These are phyloP conservation scores for Callopanchax toddi DNA, from an alignment of 2,113 vertebrate genomes.

Conservation along the genomic window DNA sequence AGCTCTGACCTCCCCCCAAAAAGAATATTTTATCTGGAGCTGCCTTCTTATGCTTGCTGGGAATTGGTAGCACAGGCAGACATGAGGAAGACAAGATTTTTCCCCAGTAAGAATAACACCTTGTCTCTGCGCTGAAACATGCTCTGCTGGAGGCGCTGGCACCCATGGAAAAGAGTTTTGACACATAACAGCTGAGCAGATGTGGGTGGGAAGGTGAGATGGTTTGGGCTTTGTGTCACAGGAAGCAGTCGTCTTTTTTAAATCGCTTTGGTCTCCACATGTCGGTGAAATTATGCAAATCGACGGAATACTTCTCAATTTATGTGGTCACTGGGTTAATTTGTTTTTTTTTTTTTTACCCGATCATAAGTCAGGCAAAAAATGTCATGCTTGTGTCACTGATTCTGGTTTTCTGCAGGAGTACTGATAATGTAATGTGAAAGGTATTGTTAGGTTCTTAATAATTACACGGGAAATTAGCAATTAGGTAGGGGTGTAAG, in stretches of 20 bases:
- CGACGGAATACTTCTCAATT: neutral
- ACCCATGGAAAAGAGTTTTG: conserved; percentile 37
- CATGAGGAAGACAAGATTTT: conserved; percentile 16
- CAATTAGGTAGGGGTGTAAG: neutral
- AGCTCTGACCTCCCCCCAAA: conserved; percentile 10
- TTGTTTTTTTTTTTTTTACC: neutral
- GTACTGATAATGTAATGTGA: neutral
- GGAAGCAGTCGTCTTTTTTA: conserved; percentile 27
- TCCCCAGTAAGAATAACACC: conserved; percentile 52
- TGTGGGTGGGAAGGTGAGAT: conserved; percentile 35
- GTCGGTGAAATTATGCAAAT: conserved; percentile 16
- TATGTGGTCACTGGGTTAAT: conserved; percentile 3
- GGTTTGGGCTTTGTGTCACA: conserved; percentile 32
- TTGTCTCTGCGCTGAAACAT: conserved; percentile 47
- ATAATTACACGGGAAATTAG: neutral
- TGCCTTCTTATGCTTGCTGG: conserved; percentile 13
- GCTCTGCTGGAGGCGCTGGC: conserved; percentile 28
- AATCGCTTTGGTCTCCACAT: conserved; percentile 16
- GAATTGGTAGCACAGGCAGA: conserved; percentile 20
- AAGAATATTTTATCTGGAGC: conserved; percentile 5
- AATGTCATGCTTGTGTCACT: neutral
- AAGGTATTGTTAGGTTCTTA: neutral
- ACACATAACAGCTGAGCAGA: conserved; percentile 39
- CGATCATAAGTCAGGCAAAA: no score
- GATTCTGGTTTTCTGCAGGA: no score